Base-by-base conservation (phyloP, 2,113 vertebrate genomes). In the Oenanthe oenanthe region DNA sequence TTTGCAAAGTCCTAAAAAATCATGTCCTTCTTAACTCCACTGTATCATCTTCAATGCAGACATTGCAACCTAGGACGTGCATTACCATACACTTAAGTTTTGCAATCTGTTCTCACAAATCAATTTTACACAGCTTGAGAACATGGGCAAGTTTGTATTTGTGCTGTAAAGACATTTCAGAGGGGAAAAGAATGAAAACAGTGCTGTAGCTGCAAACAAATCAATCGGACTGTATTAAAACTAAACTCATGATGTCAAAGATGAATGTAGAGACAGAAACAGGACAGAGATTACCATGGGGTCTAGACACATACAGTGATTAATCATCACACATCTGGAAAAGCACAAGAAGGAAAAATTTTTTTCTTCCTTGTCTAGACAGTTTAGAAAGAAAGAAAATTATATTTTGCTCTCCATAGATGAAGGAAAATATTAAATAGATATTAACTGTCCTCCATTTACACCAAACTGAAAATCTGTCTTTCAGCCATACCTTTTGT, bases 201-300 rank as follows among this genome's bases (percentile, higher is more conserved):
- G 32, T 47, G 42, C 71, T 95, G 85, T 82, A 87, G 73, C 75
- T 61, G 73, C 61, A 95, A 94, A 97, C 83, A 96, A 97, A 97
- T 97, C 88, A 97, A 92, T 96, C 0, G 32, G 66, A 91, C 88
- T 94, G 79, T 96, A 95, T 97, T 96, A 97, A 93, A 95, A 83
- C 61, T 79, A 89, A 97, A 96, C 53, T 81, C 75, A 66, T 38
- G 94, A 88, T 91, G 95, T 93, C 92, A 95, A 88, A 95, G 96
- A 97, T 85, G 75, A 96, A 96, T 96, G 95, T 94, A 91, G 65
- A 93, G 73, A 92, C 92, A 95, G 95, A 90, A 94, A 86, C 80
- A 54, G 71, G 88, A 92, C 89, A 91, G 89, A 95, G 92, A 95
- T 96, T 97, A 96, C 80, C 88, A 95, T 95, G 96, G 85, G 93